phyloP scores from a whole-genome alignment of 2,888 invertebrate species.

The Drosophila prostipennis region DNA sequence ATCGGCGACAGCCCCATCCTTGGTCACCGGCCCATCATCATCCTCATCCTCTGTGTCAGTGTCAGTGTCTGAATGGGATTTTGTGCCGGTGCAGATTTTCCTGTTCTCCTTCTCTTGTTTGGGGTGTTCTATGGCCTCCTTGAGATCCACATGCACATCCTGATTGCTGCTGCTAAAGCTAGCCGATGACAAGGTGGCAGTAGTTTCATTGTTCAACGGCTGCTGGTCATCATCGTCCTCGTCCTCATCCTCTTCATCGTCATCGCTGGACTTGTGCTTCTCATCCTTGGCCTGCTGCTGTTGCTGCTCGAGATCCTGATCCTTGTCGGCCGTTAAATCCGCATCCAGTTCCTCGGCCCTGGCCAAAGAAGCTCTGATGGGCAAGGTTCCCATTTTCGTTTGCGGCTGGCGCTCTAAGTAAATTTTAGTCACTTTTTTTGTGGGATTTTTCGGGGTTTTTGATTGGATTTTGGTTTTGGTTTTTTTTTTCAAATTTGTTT shows the following conservation, averaged over 20 bases:
- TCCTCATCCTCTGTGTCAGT: conserved; percentile 24
- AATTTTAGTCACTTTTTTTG: conserved; percentile 73
- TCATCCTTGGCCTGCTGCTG: not conserved
- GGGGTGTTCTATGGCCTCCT: conserved; percentile 17
- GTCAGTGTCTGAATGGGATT: conserved; percentile 70
- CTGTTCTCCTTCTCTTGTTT: conserved; percentile 56
- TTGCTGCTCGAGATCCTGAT: conserved; percentile 7
- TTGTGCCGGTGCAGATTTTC: conserved; percentile 59
- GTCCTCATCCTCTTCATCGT: conserved; percentile 61
- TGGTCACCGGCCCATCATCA: conserved; percentile 37
- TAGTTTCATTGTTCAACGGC: conserved; percentile 78
- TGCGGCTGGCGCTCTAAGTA: conserved; percentile 66
- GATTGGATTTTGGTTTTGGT: conserved; percentile 19
- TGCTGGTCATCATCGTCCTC: conserved; percentile 77
- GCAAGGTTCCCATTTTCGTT: conserved; percentile 40
- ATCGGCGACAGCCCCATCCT: conserved; percentile 47
- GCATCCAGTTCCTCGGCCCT: conserved; percentile 68
- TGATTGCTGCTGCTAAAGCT: conserved; percentile 52
- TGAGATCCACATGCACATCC: conserved; percentile 24
- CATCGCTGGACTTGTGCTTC: conserved; percentile 12
- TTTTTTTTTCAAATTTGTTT: conserved; percentile 16
- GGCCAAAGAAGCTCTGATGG: conserved; percentile 68
- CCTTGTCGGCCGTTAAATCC: conserved; percentile 46
- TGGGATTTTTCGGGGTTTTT: conserved; percentile 37
- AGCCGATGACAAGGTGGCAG: conserved; percentile 57